Evolutionary conservation across 2,888 invertebrate species (phyloP).

Genomic region (Agonopterix arenella): DNA sequence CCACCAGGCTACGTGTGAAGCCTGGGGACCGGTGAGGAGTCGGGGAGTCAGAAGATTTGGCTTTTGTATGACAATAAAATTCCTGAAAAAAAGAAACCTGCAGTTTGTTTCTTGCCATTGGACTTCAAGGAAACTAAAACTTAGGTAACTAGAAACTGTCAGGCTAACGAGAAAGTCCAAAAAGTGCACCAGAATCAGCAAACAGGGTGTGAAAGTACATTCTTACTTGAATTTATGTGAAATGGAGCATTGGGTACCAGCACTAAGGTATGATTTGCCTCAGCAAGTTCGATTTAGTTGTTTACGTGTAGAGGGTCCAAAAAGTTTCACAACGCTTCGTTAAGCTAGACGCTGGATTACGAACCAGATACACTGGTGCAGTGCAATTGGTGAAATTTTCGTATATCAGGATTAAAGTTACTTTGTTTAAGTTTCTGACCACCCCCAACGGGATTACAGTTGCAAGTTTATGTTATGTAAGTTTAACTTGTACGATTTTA

Average conservation of each 20-base stretch:
- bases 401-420: no score
- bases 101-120: no score
- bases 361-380: constrained; percentile 40
- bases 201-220: constrained; percentile 31
- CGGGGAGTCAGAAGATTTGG: no score
- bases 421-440: no score
- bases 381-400: constrained; percentile 27
- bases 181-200: constrained; percentile 38
- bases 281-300: constrained; percentile 24
- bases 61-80: no score
- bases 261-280: constrained; percentile 26
- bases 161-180: constrained; percentile 15
- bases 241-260: constrained; percentile 18
- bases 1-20: no score
- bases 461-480: no score
- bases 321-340: constrained; percentile 60
- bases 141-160: neutral
- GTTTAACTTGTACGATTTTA: no score
- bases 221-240: constrained; percentile 10
- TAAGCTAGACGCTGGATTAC: constrained; percentile 58
- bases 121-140: neutral
- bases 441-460: no score
- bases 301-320: constrained; percentile 51
- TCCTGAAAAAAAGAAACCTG: no score
- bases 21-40: no score